Conservation (phyloP, 2,888 invertebrate genomes). For the Linhomoeus sp. region DNA sequence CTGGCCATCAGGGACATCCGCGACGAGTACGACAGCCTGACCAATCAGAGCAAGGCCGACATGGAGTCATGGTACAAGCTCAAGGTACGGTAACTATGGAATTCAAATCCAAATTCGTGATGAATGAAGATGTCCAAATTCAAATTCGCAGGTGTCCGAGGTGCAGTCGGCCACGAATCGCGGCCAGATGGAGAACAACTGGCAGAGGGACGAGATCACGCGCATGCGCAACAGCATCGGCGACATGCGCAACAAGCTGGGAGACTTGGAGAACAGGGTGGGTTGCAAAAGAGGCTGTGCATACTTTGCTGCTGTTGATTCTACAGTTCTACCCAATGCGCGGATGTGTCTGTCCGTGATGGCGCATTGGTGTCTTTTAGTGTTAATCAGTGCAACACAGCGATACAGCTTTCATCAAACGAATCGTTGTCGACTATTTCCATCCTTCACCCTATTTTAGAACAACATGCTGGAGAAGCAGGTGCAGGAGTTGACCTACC, state of each 20-base stretch:
- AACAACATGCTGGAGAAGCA: conserved; percentile 31
- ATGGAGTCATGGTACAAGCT: conserved; percentile 37
- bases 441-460: too few species aligned
- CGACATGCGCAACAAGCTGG: conserved; percentile 28
- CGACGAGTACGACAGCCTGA: conserved; percentile 32
- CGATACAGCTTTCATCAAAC: too few species aligned
- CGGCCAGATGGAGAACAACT: conserved; percentile 28
- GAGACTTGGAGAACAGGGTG: conserved; percentile 30
- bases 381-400: too few species aligned
- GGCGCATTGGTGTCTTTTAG: too few species aligned
- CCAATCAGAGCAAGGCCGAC: conserved; percentile 32
- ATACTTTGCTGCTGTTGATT: too few species aligned
- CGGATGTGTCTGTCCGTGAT: too few species aligned
- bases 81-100: conserved; percentile 27
- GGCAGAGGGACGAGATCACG: conserved; percentile 31
- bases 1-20: conserved; percentile 35
- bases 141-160: conserved; percentile 16
- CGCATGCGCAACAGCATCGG: conserved; percentile 26
- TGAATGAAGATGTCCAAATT: not conserved
- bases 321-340: too few species aligned
- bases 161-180: conserved; percentile 26
- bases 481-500: conserved; percentile 9
- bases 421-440: too few species aligned
- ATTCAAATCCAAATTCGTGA: too few species aligned
- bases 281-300: too few species aligned